Percentiles rank a stretch among this genome's conserved stretches.
Evolutionary conservation across 2,888 invertebrate genomes (phyloP).

Genomic region (Mycalesis mineus): DNA sequence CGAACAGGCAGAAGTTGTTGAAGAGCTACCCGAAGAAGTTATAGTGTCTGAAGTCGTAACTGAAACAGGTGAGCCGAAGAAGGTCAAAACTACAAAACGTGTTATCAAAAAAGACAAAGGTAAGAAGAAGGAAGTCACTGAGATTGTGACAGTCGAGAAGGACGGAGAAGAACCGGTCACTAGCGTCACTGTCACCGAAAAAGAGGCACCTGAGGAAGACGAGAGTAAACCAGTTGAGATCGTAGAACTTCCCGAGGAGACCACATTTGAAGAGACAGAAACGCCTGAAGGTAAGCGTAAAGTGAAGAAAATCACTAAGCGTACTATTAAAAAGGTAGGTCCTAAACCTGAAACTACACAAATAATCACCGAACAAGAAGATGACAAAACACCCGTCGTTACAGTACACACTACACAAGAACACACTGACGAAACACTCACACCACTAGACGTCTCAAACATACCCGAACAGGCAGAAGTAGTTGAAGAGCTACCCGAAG

Average conservation of each 20-base stretch:
- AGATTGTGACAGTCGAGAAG: slow-evolving; percentile 31
- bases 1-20: slow-evolving; percentile 14
- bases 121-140: slow-evolving; percentile 29
- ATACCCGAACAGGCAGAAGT: too few relatives aligned
- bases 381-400: slow-evolving; percentile 35
- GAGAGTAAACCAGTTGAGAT: slow-evolving; percentile 4
- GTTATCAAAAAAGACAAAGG: slow-evolving; percentile 35
- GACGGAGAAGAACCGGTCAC: slow-evolving; percentile 32
- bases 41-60: slow-evolving; percentile 16
- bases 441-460: background rate
- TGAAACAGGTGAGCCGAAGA: slow-evolving; percentile 8
- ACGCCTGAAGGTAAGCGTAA: slow-evolving; percentile 38
- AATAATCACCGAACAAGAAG: slow-evolving; percentile 10
- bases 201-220: background rate
- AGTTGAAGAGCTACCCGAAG: too few relatives aligned
- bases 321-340: slow-evolving; percentile 36
- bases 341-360: slow-evolving; percentile 27
- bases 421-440: background rate
- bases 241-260: slow-evolving; percentile 48
- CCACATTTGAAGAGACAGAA: slow-evolving; percentile 41
- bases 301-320: slow-evolving; percentile 37
- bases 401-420: slow-evolving; percentile 16
- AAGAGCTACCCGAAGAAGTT: slow-evolving; percentile 37
- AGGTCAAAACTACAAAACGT: slow-evolving; percentile 40
- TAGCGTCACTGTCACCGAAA: slow-evolving; percentile 22